Conservation (phyloP, 2,888 invertebrate species). For the Corythucha ciliata region DNA sequence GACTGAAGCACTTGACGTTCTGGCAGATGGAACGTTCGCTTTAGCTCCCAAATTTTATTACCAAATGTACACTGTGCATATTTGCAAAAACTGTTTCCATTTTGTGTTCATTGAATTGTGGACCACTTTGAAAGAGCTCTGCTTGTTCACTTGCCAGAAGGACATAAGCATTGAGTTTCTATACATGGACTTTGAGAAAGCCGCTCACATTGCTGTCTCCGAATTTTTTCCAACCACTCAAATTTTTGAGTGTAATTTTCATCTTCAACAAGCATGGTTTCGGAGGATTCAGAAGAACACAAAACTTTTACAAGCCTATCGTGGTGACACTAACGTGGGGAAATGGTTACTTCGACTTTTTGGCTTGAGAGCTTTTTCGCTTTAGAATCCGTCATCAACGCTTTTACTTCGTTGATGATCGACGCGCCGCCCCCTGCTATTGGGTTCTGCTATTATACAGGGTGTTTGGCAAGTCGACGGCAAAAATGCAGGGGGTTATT, state of each 20-base stretch:
- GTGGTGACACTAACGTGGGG: constrained; percentile 5
- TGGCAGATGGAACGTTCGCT: constrained; percentile 9
- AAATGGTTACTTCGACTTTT: constrained; percentile 7
- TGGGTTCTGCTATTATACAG: neutral
- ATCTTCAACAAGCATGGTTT: constrained; percentile 9
- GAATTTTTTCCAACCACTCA: constrained; percentile 6
- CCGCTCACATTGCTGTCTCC: constrained; percentile 6
- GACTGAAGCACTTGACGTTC: constrained; percentile 4
- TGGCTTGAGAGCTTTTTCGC: constrained; percentile 5
- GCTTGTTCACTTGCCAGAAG: neutral
- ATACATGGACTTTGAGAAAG: neutral
- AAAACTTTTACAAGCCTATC: neutral
- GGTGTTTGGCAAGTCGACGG: too few species aligned
- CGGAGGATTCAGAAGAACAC: constrained; percentile 12
- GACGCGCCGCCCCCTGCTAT: constrained; percentile 1
- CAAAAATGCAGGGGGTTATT: too few species aligned
- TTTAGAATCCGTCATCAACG: constrained; percentile 1
- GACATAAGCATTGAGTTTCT: constrained; percentile 5
- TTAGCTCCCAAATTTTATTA: neutral
- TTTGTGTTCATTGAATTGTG: too few species aligned
- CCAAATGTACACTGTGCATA: constrained; percentile 1
- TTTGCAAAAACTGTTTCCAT: too few species aligned
- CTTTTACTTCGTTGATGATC: constrained; percentile 5
- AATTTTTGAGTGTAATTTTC: constrained; percentile 7
- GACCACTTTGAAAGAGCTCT: too few species aligned